These are phyloP conservation scores for Meleagris gallopavo DNA, from an alignment of 2,113 vertebrate genomes.

Conservation along the genomic window DNA sequence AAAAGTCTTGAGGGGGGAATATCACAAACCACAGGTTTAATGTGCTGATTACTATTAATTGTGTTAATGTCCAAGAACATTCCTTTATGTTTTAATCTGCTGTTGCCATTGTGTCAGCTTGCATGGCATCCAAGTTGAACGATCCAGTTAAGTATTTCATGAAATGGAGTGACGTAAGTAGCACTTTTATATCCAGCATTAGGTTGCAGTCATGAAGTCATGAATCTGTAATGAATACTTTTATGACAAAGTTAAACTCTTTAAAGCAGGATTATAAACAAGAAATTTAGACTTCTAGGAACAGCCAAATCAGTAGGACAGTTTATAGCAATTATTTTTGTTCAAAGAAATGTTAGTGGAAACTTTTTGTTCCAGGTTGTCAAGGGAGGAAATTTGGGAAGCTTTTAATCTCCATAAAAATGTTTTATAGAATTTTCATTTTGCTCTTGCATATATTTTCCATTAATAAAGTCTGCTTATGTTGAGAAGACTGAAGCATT, in stretches of 20 bases:
- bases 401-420: not conserved
- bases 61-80: not conserved
- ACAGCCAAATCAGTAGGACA: not conserved
- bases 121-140: not conserved
- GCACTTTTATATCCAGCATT: not conserved
- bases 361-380: not conserved
- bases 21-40: not conserved
- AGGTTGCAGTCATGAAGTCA: not conserved
- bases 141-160: not conserved
- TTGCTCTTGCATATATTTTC: not conserved
- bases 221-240: not conserved
- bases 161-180: not conserved
- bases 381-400: not conserved
- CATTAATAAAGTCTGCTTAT: not conserved
- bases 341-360: not conserved
- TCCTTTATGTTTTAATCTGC: not conserved
- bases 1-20: not conserved
- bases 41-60: not conserved
- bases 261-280: not conserved
- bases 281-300: not conserved
- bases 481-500: not conserved
- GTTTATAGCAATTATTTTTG: not conserved
- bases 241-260: not conserved
- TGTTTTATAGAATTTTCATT: not conserved
- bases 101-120: not conserved